Conservation (phyloP, 2,113 vertebrate genomes). For the Puntigrus tetrazona region DNA sequence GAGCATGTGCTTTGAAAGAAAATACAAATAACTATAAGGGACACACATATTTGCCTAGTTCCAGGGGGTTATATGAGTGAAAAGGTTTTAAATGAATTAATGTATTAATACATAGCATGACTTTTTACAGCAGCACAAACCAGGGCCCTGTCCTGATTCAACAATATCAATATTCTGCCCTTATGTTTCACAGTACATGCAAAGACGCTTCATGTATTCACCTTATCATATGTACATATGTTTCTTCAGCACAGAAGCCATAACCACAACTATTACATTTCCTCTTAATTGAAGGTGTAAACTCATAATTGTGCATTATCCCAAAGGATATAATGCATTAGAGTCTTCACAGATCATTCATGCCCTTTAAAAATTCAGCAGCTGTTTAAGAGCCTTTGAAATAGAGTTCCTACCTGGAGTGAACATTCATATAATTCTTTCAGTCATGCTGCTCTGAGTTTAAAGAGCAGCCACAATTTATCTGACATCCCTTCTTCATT, state of each 20-base stretch:
- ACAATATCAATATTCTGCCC: neutral
- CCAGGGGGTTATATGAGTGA: neutral
- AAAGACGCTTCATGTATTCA: too few relatives aligned
- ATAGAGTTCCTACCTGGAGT: neutral
- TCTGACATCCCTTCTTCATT: neutral
- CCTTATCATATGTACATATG: too few relatives aligned
- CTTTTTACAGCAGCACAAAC: neutral
- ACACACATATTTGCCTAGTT: neutral
- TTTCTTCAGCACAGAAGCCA: neutral
- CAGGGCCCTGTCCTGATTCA: neutral
- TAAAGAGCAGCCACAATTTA: neutral
- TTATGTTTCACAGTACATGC: neutral
- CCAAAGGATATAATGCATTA: neutral
- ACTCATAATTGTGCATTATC: neutral
- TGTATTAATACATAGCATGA: neutral
- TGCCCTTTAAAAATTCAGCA: neutral
- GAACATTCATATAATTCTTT: neutral
- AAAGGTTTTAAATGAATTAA: neutral
- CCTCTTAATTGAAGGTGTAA: neutral
- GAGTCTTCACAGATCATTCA: neutral
- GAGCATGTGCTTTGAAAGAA: neutral
- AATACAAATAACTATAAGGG: neutral
- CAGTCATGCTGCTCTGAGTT: neutral
- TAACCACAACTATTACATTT: neutral
- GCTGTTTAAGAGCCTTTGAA: neutral